Percentiles rank a stretch among this genome's conserved stretches.
Evolutionary conservation across 2,888 invertebrate species (phyloP).

Genomic region (Agriopis marginaria): DNA sequence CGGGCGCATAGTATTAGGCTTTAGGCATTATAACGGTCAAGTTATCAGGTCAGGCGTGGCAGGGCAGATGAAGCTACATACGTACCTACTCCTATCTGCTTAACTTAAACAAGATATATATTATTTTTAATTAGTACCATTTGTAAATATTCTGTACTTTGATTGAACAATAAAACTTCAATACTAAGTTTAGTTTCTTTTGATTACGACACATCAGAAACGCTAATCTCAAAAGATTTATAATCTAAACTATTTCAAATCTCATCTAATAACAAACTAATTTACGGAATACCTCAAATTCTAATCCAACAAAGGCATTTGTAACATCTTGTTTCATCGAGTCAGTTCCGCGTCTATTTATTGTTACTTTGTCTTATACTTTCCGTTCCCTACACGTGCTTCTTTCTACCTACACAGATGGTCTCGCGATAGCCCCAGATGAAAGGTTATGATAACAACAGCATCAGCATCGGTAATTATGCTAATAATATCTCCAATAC

Average conservation of each 20-base stretch:
- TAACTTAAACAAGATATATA: neutral
- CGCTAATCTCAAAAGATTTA: neutral
- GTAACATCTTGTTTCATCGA: slow-evolving; percentile 8
- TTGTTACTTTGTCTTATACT: slow-evolving; percentile 14
- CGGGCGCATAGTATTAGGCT: slow-evolving; percentile 35
- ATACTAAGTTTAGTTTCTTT: neutral
- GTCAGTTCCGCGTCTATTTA: slow-evolving; percentile 11
- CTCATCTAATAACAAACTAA: neutral
- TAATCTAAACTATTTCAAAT: neutral
- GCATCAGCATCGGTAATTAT: slow-evolving; percentile 43
- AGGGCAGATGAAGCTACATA: slow-evolving; percentile 13
- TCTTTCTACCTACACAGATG: slow-evolving; percentile 32
- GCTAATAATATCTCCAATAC: slow-evolving; percentile 44
- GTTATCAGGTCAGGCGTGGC: slow-evolving; percentile 39
- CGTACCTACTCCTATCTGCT: neutral
- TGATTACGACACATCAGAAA: neutral
- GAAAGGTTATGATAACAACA: slow-evolving; percentile 47
- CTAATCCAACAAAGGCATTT: slow-evolving; percentile 8
- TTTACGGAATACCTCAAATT: slow-evolving; percentile 1
- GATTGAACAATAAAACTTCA: no score
- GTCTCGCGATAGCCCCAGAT: slow-evolving; percentile 32
- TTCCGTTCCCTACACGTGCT: slow-evolving; percentile 23
- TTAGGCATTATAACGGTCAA: slow-evolving; percentile 42
- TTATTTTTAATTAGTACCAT: neutral
- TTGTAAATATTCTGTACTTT: no score